Evolutionary conservation across 2,797 vertebrate genomes (phyloP).

Genomic region (Eleutherodactylus coqui): DNA sequence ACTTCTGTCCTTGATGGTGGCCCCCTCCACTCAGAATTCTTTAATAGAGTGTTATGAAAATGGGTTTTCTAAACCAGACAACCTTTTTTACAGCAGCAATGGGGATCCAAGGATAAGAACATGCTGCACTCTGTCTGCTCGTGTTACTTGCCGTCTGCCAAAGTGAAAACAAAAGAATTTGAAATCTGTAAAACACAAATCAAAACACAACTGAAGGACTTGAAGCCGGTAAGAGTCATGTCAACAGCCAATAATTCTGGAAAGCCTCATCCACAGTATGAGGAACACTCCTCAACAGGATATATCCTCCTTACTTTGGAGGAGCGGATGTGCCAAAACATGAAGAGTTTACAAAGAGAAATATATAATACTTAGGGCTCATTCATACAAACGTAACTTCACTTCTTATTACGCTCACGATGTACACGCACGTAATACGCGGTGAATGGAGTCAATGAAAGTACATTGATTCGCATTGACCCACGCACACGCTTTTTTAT

Average conservation of each 20-base stretch:
- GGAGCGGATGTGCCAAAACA: slow-evolving; percentile 5
- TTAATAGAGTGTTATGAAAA: not conserved
- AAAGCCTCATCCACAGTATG: not conserved
- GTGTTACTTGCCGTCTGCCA: slow-evolving; percentile 37
- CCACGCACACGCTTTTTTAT: no score
- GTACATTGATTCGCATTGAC: no score
- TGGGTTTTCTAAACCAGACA: not conserved
- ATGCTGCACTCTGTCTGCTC: not conserved
- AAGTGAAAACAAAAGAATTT: slow-evolving; percentile 31
- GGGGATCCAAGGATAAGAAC: slow-evolving; percentile 7
- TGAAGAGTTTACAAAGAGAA: no score
- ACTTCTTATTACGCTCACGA: no score
- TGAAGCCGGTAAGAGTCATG: not conserved
- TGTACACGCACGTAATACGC: no score
- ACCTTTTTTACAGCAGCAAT: not conserved
- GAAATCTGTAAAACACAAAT: slow-evolving; percentile 50
- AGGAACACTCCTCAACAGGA: slow-evolving; percentile 16
- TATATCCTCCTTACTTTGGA: not conserved
- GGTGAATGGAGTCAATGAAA: no score
- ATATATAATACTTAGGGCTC: no score
- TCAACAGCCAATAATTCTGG: slow-evolving; percentile 38
- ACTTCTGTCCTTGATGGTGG: not conserved
- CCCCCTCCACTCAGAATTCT: not conserved
- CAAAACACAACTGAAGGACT: slow-evolving; percentile 22
- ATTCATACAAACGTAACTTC: no score